A percentile compares a stretch with the other conserved stretches of the same genome.
Conservation (phyloP, 30 jellyfish, hydroid and myxozoan species). For the Clytia hemisphaerica region DNA sequence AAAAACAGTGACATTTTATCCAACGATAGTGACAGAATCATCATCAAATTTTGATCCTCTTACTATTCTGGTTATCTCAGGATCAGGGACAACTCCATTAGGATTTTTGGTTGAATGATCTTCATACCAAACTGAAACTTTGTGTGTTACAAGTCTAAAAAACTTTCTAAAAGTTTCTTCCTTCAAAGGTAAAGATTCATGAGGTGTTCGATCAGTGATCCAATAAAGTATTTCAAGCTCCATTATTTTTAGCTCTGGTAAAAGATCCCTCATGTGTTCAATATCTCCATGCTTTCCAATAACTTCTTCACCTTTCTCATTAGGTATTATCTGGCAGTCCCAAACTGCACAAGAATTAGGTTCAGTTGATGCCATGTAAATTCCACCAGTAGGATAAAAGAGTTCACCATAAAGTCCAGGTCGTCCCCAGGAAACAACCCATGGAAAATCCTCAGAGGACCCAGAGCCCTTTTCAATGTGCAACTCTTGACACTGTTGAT, state of each 20-base stretch:
- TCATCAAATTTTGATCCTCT: slow-evolving; percentile 45
- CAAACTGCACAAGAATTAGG: slow-evolving; percentile 38
- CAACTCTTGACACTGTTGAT: too few species aligned
- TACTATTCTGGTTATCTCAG: slow-evolving; percentile 32
- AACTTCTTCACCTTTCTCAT: neutral
- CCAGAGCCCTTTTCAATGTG: neutral
- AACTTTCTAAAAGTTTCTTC: slow-evolving; percentile 36
- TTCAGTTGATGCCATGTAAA: slow-evolving; percentile 64
- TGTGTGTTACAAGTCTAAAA: slow-evolving; percentile 51
- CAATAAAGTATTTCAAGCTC: slow-evolving; percentile 34
- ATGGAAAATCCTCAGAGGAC: too few species aligned
- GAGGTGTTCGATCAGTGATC: slow-evolving; percentile 78
- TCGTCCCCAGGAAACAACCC: too few species aligned
- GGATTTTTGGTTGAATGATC: slow-evolving; percentile 73
- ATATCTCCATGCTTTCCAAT: slow-evolving; percentile 61
- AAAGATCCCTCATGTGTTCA: slow-evolving; percentile 40
- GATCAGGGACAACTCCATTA: slow-evolving; percentile 46
- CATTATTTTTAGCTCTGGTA: slow-evolving; percentile 47
- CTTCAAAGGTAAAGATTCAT: slow-evolving; percentile 50
- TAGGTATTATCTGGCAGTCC: slow-evolving; percentile 33
- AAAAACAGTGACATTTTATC: too few species aligned
- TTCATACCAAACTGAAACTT: slow-evolving; percentile 66
- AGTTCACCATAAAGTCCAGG: neutral
- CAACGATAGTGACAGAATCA: slow-evolving; percentile 10
- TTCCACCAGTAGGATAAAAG: slow-evolving; percentile 17